Percentiles rank a stretch among this genome's conserved stretches.
phyloP scores from a whole-genome alignment of 2,888 invertebrate genomes.

The Ormyrus thymus region DNA sequence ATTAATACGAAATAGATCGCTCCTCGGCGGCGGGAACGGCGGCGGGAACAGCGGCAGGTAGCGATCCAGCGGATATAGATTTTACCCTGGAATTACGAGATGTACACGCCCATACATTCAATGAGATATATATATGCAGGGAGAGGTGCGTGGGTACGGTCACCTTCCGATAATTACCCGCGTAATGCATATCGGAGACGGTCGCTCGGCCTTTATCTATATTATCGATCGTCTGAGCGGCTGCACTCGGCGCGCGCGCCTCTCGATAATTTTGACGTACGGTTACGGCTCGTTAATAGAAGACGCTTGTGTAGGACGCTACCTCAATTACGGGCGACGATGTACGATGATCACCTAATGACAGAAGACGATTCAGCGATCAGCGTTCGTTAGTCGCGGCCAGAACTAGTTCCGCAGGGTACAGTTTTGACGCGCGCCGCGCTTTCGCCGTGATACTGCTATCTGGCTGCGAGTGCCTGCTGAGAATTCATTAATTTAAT shows the following conservation, averaged over 20 bases:
- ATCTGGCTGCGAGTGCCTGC: too few relatives aligned
- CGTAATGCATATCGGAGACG: slow-evolving; percentile 12
- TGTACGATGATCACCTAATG: slow-evolving; percentile 25
- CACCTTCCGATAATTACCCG: slow-evolving; percentile 41
- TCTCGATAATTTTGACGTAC: slow-evolving; percentile 9
- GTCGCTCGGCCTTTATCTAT: background rate
- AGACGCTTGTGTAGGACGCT: slow-evolving; percentile 8
- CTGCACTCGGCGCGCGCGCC: too few relatives aligned
- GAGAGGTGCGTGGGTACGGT: background rate
- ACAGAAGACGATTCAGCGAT: slow-evolving; percentile 22
- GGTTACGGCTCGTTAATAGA: slow-evolving; percentile 33
- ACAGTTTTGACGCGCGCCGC: background rate
- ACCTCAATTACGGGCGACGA: background rate
- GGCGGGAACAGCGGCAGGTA: background rate
- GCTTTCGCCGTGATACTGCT: too few relatives aligned
- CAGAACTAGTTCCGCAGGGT: slow-evolving; percentile 26
- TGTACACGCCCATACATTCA: background rate
- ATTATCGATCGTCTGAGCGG: slow-evolving; percentile 22
- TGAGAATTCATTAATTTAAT: too few relatives aligned
- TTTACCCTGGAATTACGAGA: slow-evolving; percentile 4
- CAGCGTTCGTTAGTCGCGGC: background rate
- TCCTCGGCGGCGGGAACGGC: background rate
- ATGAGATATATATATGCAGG: background rate
- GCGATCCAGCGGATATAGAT: background rate
- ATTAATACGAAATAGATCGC: slow-evolving; percentile 32